Evolutionary conservation across 1,140 invertebrate species (phyloP).

Genomic region (Coptotermes formosanus): DNA sequence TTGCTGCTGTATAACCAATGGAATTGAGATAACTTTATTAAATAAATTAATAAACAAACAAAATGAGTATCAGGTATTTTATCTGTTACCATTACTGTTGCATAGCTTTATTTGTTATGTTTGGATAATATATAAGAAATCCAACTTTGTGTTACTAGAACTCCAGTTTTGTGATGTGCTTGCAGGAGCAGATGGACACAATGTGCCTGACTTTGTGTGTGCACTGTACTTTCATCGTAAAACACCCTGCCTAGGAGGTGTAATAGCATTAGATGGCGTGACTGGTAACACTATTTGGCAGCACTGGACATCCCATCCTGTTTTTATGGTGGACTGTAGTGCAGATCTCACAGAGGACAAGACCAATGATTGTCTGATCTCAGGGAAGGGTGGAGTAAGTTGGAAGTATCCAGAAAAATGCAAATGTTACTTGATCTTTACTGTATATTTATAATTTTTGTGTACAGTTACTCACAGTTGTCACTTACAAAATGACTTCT

Average conservation of each 20-base stretch:
- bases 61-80: too few relatives aligned
- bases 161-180: not conserved
- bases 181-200: slow-evolving; percentile 36
- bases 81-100: too few relatives aligned
- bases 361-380: slow-evolving; percentile 69
- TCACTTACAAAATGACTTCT: too few relatives aligned
- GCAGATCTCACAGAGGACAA: slow-evolving; percentile 70
- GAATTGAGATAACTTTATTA: too few relatives aligned
- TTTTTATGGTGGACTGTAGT: slow-evolving; percentile 74
- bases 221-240: slow-evolving; percentile 63
- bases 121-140: too few relatives aligned
- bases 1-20: too few relatives aligned
- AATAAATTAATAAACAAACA: too few relatives aligned
- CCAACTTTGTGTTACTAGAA: too few relatives aligned
- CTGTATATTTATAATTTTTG: too few relatives aligned
- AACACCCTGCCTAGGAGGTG: slow-evolving; percentile 70
- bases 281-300: slow-evolving; percentile 74
- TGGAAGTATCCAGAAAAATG: not conserved
- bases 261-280: slow-evolving; percentile 72
- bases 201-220: slow-evolving; percentile 54
- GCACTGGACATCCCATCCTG: slow-evolving; percentile 68
- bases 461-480: too few relatives aligned
- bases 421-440: too few relatives aligned
- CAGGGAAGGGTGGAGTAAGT: slow-evolving; percentile 69
- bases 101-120: too few relatives aligned